Conservation (phyloP, 1,140 invertebrate genomes). For the Meloidogyne chitwoodi region DNA sequence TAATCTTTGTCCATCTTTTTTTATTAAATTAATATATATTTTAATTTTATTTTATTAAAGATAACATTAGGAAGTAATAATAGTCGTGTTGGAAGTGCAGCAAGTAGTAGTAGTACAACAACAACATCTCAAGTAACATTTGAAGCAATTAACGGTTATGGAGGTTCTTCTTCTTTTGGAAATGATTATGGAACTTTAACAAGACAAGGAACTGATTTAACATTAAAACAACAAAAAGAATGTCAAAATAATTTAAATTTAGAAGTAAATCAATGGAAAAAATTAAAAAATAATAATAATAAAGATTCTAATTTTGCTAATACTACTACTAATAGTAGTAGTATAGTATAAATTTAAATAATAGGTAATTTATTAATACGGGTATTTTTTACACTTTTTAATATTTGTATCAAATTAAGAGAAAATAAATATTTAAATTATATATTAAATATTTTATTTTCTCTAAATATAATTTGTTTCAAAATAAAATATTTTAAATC, state of each 20-base stretch:
- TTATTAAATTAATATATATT: no score
- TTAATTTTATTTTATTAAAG: no score
- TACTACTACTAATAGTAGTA: background rate
- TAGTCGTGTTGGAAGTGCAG: conserved; percentile 14
- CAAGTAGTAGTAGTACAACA: conserved; percentile 12
- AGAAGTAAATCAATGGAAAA: background rate
- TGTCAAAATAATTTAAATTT: background rate
- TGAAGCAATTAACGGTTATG: background rate
- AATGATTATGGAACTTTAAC: background rate
- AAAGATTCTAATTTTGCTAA: background rate
- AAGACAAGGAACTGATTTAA: background rate
- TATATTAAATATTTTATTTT: no score
- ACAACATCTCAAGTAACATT: background rate
- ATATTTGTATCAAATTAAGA: no score
- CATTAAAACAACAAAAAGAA: background rate
- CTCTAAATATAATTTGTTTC: no score
- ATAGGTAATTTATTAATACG: background rate
- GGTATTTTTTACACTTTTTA: background rate
- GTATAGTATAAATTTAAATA: background rate
- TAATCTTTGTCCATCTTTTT: no score
- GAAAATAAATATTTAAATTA: no score
- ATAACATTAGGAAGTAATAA: conserved; percentile 12
- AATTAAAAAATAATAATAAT: background rate
- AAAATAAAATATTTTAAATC: no score
- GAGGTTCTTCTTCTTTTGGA: background rate